Base-by-base conservation (phyloP, 2,113 vertebrate species). In the Crotalus helleri region DNA sequence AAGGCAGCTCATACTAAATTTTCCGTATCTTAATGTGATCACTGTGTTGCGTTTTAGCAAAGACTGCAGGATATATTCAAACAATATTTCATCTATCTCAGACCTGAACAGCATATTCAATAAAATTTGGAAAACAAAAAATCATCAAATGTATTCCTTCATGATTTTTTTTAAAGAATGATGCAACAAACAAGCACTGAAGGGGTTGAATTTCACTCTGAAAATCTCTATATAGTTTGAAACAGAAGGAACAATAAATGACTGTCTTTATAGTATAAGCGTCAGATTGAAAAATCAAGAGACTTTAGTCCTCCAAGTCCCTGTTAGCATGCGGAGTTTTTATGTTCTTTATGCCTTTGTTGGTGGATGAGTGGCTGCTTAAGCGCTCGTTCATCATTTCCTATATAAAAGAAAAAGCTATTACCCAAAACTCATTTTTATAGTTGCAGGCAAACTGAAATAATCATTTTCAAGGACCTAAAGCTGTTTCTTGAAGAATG, bases 371-470 rank as follows among this genome's bases (percentile, higher is more conserved):
- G 96, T 97, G 96, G 95, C 96, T 98, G 97, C 97, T 98, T 98
- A 97, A 98, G 97, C 97, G 95, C 93, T 97, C 97, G 96, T 98
- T 97, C 96, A 97, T 98, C 97, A 98, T 96, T 98, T 97, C 97
- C 97, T 96, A 97, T 97, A 98, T 98, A 97, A 97, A 98, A 97
- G 97, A 98, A 98, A 93, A 98, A 98, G 96, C 97, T 97, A 97
- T 98, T 97, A 97, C 96, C 97, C 97, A 96, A 98, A 98, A 98
- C 96, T 97, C 97, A 97, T 97, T 98, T 98, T 98, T 98, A 97
- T 95, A 97, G 97, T 98, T 97, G 94, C 95, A 97, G 97, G 97
- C 96, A 97, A 98, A 97, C 97, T 4, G 95, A 98, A 98, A 98
- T 97, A 97, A 98, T 98, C 91, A 97, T 98, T 98, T 98, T 97